Base-by-base conservation (phyloP, 2,888 invertebrate species). In the Loripinus fragilis region DNA sequence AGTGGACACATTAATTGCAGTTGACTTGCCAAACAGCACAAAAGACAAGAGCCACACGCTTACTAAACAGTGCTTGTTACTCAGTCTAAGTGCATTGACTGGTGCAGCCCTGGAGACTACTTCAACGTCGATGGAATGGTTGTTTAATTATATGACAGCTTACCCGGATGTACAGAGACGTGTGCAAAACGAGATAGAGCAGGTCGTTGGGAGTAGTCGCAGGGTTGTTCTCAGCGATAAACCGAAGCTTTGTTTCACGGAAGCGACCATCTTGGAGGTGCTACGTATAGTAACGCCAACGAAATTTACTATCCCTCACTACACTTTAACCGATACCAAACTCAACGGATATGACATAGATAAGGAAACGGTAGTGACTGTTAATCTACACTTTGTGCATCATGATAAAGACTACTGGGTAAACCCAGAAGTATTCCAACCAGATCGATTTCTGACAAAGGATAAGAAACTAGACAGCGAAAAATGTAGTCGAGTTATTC, bases 61-160 rank as follows among this genome's bases (percentile, higher is more conserved):
- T 8, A 55, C 8, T n/a, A n/a, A n/a, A n/a, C 12, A 60, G 28
- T 20, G 23, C 7, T 3, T 28, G 30, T 12, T 5, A 28, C 2
- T 55, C 64, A 28, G 67, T 17, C 5, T 87, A 2, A 72, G 73
- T 50, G 87, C 86, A 33, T 69, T 87, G 55, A 71, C 86, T 12
- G 86, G 80, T 2, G 87, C 89, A 25, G 90, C 89, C 1, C 79
- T 83, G 38, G 88, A 87, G 42, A 88, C 88, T 1, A 75, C 83
- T 1, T 66, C 12, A 76, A 30, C 78, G 67, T 0, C 66, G 83
- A 8, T 25, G 86, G 0, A 25, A 42, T 15, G 76, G 71, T 15
- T 71, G 41, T 17, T 66, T 66, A 12, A 17, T 28, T n/a, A 71
- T 35, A 33, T 60, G 33, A 78, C 80, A 2, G 74, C 73, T 0